Conservation (phyloP, 1,140 invertebrate genomes). For the Doryteuthis pealeii region DNA sequence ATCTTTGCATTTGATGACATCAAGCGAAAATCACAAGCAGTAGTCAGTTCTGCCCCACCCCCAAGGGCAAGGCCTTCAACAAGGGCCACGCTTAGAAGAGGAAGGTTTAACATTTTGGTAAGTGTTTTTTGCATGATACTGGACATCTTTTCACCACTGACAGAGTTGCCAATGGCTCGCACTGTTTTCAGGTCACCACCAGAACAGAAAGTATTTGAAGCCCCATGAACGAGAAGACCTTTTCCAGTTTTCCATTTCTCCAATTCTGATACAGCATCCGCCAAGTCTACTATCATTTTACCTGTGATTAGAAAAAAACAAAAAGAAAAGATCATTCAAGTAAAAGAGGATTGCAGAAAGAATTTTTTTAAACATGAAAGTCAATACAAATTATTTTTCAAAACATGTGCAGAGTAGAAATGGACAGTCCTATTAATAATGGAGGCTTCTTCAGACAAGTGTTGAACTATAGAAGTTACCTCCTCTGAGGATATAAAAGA, state of each 20-base stretch:
- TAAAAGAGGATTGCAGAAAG: not conserved
- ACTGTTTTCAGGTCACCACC: conserved; percentile 66
- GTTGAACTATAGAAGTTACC: no score
- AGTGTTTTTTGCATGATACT: conserved; percentile 64
- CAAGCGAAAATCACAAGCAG: conserved; percentile 66
- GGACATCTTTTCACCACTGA: conserved; percentile 62
- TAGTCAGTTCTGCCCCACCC: conserved; percentile 67
- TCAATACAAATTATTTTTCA: not conserved
- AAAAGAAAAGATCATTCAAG: conserved; percentile 1
- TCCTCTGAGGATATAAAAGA: no score
- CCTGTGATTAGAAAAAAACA: conserved; percentile 56
- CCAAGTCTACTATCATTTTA: conserved; percentile 68
- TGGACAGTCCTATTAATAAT: no score
- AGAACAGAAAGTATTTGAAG: conserved; percentile 65
- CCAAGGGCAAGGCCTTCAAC: conserved; percentile 66
- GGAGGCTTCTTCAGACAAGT: no score
- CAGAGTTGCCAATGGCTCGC: conserved; percentile 32
- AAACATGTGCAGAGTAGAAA: no score
- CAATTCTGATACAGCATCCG: conserved; percentile 59
- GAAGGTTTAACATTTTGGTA: conserved; percentile 60
- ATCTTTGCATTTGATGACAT: conserved; percentile 59
- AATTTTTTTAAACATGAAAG: not conserved
- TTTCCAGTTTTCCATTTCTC: conserved; percentile 63
- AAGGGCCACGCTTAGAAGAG: conserved; percentile 63
- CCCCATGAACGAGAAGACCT: conserved; percentile 64